phyloP scores from a whole-genome alignment of 1,140 invertebrate species.

The Hypothenemus hampei region DNA sequence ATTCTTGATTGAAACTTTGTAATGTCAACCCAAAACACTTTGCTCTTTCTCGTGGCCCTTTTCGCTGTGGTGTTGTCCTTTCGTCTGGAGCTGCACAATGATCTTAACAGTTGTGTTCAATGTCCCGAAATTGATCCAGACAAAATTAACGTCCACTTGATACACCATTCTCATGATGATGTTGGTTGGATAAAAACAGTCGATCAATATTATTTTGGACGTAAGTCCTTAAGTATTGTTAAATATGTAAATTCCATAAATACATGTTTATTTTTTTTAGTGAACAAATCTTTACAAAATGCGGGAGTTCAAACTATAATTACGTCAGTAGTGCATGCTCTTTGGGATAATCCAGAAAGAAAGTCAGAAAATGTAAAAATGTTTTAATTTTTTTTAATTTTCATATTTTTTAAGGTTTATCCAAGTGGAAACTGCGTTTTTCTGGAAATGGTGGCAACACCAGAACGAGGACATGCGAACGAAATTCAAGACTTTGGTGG shows the following conservation, averaged over 20 bases:
- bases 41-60: too few species aligned
- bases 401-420: conserved; percentile 34
- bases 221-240: too few species aligned
- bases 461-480: conserved; percentile 51
- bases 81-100: too few species aligned
- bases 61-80: too few species aligned
- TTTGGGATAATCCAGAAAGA: conserved; percentile 64
- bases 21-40: too few species aligned
- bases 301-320: conserved; percentile 74
- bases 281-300: conserved; percentile 3
- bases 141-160: conserved; percentile 29
- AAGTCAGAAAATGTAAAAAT: conserved; percentile 45
- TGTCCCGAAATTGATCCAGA: conserved; percentile 5
- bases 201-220: conserved; percentile 74
- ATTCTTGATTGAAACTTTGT: too few species aligned
- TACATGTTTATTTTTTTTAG: conserved; percentile 2
- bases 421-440: conserved; percentile 48
- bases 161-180: conserved; percentile 70
- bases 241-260: too few species aligned
- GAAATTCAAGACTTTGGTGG: conserved; percentile 45
- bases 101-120: conserved; percentile 7
- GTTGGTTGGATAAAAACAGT: conserved; percentile 81
- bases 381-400: not conserved
- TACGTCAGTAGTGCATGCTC: conserved; percentile 47
- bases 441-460: conserved; percentile 62